phyloP scores from a whole-genome alignment of 2,797 vertebrate species.

The Luscinia megarhynchos region DNA sequence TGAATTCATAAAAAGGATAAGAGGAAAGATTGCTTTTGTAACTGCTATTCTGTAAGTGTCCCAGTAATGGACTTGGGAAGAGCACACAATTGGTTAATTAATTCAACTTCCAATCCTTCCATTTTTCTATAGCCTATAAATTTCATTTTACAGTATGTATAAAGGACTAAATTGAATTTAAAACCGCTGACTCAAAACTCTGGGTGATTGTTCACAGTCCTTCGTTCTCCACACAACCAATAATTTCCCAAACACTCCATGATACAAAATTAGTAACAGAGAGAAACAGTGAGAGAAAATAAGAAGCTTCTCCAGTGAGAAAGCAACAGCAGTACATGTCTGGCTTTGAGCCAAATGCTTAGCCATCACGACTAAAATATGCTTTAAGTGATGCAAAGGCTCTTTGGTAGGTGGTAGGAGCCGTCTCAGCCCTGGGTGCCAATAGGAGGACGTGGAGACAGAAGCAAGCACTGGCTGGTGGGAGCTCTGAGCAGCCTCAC shows the following conservation, averaged over 20 bases:
- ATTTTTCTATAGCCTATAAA: not conserved
- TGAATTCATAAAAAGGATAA: not conserved
- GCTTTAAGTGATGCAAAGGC: not conserved
- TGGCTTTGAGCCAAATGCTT: slow-evolving; percentile 1
- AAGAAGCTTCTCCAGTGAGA: not conserved
- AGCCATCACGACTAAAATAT: not conserved
- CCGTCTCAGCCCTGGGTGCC: not conserved
- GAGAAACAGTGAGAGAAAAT: not conserved
- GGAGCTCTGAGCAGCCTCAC: slow-evolving; percentile 70
- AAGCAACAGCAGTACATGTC: not conserved
- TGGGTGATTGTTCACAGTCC: not conserved
- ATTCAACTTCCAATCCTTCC: not conserved
- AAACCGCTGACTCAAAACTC: not conserved
- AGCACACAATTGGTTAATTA: not conserved
- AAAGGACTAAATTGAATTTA: not conserved
- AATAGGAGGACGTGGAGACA: not conserved
- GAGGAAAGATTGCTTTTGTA: not conserved
- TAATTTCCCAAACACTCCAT: not conserved
- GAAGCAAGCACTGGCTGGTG: not conserved
- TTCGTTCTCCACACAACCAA: not conserved
- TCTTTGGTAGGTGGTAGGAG: not conserved
- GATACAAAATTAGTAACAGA: not conserved
- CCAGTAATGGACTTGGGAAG: not conserved
- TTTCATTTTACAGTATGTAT: not conserved
- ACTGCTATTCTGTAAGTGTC: not conserved